Evolutionary conservation across 2,113 vertebrate species (phyloP).

Genomic region (Climacteris rufus): DNA sequence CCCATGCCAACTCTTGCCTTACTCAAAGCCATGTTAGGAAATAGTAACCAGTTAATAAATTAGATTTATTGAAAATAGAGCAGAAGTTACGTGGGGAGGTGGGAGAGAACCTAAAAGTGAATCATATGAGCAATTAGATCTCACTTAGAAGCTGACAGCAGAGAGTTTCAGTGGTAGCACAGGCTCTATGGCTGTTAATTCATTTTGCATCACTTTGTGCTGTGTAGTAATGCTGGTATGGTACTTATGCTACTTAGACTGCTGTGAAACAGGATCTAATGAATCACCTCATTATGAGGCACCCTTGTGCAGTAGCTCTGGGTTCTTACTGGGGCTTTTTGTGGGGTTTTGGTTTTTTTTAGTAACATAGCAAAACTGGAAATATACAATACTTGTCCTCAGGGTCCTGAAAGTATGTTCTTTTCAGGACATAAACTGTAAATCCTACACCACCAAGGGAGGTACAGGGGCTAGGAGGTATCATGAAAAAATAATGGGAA

Average conservation of each 20-base stretch:
- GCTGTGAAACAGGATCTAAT: neutral
- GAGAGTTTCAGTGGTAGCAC: neutral
- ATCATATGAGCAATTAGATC: constrained; percentile 50
- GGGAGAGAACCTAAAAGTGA: constrained; percentile 24
- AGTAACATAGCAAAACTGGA: constrained; percentile 15
- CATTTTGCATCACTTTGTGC: neutral
- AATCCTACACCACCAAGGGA: constrained; percentile 48
- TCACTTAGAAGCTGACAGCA: constrained; percentile 9
- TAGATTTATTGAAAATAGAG: constrained; percentile 23
- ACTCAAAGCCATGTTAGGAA: constrained; percentile 31
- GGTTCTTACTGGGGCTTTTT: neutral
- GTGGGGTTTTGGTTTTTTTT: neutral
- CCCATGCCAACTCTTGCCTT: constrained; percentile 2
- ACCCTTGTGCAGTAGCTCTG: neutral
- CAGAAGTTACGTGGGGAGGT: constrained; percentile 33
- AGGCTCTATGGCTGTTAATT: neutral
- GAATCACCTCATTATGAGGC: constrained; percentile 18
- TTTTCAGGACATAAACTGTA: constrained; percentile 56
- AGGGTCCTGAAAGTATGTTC: constrained; percentile 20
- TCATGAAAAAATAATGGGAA: constrained; percentile 65
- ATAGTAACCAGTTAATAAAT: neutral
- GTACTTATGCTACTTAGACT: constrained; percentile 39
- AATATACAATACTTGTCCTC: neutral
- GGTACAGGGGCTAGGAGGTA: constrained; percentile 31
- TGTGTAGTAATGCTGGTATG: neutral